Percentiles rank a stretch among this genome's conserved stretches.
These are phyloP conservation scores for Drosophila kanapiae DNA, from an alignment of 1,140 invertebrate species.

Conservation along the genomic window DNA sequence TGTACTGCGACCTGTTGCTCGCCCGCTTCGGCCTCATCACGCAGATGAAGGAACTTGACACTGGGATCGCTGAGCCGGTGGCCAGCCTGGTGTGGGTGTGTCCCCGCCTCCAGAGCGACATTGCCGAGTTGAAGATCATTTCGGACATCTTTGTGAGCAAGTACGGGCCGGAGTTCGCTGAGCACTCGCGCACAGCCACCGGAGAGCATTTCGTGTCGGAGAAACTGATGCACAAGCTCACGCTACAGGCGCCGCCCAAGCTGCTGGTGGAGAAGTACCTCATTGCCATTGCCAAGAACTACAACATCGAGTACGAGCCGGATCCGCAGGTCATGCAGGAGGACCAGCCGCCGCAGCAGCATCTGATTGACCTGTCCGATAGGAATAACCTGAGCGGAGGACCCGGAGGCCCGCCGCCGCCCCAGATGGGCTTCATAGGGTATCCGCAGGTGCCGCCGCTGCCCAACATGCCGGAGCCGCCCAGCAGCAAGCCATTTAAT, in stretches of 20 bases:
- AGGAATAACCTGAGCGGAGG: conserved; percentile 88
- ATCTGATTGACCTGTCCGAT: conserved; percentile 92
- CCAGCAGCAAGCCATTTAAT: conserved; percentile 81
- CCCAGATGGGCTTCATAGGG: conserved; percentile 90
- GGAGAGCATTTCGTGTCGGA: conserved; percentile 92
- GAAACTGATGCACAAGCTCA: conserved; percentile 98
- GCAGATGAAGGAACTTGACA: conserved; percentile 98
- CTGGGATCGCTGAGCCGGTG: conserved; percentile 97
- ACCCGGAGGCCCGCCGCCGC: conserved; percentile 87
- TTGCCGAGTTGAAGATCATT: conserved; percentile 91
- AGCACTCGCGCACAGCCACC: conserved; percentile 93
- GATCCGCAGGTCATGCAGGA: conserved; percentile 96
- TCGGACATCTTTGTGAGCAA: conserved; percentile 95
- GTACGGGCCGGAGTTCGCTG: conserved; percentile 97
- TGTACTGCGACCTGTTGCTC: conserved; percentile 99
- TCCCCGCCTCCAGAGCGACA: conserved; percentile 93
- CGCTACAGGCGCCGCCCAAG: conserved; percentile 98
- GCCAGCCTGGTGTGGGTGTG: conserved; percentile 98
- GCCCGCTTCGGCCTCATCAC: conserved; percentile 98
- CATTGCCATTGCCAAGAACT: conserved; percentile 98
- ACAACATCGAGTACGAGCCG: conserved; percentile 96
- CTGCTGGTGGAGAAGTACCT: conserved; percentile 97
- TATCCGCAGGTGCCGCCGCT: conserved; percentile 89
- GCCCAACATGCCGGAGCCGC: conserved; percentile 86
- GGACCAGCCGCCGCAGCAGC: conserved; percentile 89